Base-by-base conservation (phyloP, 2,888 invertebrate genomes). In the Bhutanitis thaidina region DNA sequence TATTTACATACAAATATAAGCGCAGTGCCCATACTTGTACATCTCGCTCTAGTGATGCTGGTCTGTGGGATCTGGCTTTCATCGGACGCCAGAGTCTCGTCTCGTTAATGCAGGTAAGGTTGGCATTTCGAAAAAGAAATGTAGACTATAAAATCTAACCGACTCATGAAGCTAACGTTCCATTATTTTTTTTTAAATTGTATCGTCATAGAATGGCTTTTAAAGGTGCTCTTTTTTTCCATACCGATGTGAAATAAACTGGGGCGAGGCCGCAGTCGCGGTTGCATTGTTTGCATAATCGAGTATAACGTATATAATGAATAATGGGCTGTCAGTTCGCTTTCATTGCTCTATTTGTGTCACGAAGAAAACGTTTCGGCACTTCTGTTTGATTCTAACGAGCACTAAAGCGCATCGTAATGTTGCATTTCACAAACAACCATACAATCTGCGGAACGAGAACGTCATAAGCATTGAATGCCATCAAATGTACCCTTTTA, bases 231-330 rank as follows among this genome's bases (percentile, higher is more conserved):
- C 13, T 39, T 47, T 47, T 27, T 39, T 39, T 48, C 7, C 29
- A 27, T 37, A 20, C 16, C 7, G 29, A 40, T 37, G n/a, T 10
- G 32, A 20, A 34, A 32, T 30, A 30, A 49, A 49, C 16, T 49
- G 48, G 48, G 29, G 29, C 48, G 36, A 49, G 48, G 48, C 34
- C 48, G 40, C 3, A n/a, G 41, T 14, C 14, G 15, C 43, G 32
- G 27, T 15, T 35, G 48, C 48, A 48, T 40, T 48, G 48, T 48
- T 40, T n/a, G 35, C 48, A 35, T 48, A 48, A 48, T 48, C 35
- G 27, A 41, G 34, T 41, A 40, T 34, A 25, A 13, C n/a, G 43
- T 16, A 30, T 35, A 48, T 34, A 27, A n/a, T 14, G 14, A 27
- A 15, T 10, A 10, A 32, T 13, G 10, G 34, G 4, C 37, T 13